These are phyloP conservation scores for Eupithecia vulgata DNA, from an alignment of 2,888 invertebrate species.

Conservation along the genomic window DNA sequence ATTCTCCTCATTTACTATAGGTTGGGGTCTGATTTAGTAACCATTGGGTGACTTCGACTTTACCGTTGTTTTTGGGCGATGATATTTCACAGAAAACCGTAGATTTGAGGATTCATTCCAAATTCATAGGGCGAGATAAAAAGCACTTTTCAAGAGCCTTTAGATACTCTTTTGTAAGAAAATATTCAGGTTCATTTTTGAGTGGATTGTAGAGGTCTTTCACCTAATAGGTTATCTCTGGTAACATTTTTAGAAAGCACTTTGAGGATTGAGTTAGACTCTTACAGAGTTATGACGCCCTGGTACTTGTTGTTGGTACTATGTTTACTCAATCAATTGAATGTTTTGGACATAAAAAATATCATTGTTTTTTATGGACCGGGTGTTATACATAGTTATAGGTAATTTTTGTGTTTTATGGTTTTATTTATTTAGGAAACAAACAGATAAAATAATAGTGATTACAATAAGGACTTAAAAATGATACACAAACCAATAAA, in stretches of 20 bases:
- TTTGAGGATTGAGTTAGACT: not conserved
- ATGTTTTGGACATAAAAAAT: not conserved
- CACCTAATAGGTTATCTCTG: slow-evolving; percentile 1
- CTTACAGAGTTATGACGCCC: not conserved
- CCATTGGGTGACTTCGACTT: slow-evolving; percentile 44
- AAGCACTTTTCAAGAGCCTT: slow-evolving; percentile 10
- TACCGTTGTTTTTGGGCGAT: slow-evolving; percentile 46
- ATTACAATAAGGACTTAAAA: no score
- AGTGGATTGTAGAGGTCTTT: slow-evolving; percentile 7
- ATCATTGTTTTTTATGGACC: no score
- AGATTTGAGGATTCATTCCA: slow-evolving; percentile 41
- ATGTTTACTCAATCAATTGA: not conserved
- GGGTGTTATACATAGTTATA: no score
- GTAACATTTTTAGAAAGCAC: not conserved
- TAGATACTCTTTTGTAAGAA: not conserved
- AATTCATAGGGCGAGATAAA: slow-evolving; percentile 39
- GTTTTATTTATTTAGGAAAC: no score
- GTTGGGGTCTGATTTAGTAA: slow-evolving; percentile 46
- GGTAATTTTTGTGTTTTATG: no score
- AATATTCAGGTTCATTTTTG: slow-evolving; percentile 8
- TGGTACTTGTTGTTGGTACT: not conserved
- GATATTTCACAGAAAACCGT: slow-evolving; percentile 44
- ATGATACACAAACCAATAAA: no score
- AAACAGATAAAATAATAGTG: no score
- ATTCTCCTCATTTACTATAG: slow-evolving; percentile 26